Evolutionary conservation across 2,888 invertebrate genomes (phyloP).

Genomic region (Acanthosepion esculentum): DNA sequence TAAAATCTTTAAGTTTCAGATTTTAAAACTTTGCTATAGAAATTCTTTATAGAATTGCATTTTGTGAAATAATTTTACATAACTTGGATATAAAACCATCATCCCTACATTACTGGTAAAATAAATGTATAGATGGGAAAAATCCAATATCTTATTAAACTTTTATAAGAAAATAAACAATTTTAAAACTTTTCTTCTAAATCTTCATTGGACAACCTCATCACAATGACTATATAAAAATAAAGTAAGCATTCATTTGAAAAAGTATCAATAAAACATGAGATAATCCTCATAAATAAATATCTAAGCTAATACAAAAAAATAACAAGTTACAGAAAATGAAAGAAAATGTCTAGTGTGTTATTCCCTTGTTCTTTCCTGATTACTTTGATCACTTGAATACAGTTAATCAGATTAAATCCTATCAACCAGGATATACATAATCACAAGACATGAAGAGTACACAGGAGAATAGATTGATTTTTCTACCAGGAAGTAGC

Average conservation of each 20-base stretch:
- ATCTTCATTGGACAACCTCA: neutral
- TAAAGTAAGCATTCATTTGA: neutral
- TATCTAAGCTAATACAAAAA: too few relatives aligned
- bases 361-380: neutral
- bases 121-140: too few relatives aligned
- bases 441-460: slow-evolving; percentile 24
- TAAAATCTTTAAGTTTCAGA: too few relatives aligned
- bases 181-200: neutral
- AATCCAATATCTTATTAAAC: too few relatives aligned
- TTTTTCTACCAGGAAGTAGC: neutral
- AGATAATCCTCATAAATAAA: neutral
- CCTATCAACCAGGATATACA: neutral
- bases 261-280: neutral
- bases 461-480: neutral
- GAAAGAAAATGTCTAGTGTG: neutral
- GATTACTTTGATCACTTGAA: neutral
- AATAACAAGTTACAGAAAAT: neutral
- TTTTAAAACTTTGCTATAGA: too few relatives aligned
- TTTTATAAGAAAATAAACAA: too few relatives aligned
- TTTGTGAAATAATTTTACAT: too few relatives aligned
- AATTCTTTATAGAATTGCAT: too few relatives aligned
- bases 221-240: neutral
- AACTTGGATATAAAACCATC: too few relatives aligned
- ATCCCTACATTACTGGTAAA: too few relatives aligned
- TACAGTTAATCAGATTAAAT: neutral